Evolutionary conservation across 2,888 invertebrate genomes (phyloP), one percentile per base, ranked within the genome.

Genomic region (Rotaria macrura): DNA sequence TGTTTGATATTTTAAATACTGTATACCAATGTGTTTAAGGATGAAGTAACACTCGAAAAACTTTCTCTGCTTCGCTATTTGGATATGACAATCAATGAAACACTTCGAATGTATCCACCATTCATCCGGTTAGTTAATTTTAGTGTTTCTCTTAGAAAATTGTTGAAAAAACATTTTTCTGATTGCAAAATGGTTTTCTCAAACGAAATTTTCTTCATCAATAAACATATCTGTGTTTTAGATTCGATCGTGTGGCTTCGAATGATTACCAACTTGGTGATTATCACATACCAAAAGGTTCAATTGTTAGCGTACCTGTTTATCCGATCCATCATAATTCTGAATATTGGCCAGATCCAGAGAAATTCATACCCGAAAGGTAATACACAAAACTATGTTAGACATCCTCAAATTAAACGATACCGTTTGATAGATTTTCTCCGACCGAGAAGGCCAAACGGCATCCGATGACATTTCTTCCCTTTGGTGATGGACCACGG

Each of bases 341-440:
- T 0, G 54, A 84, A 23, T 79, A 79, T 23, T 88, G 87, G 86
- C 86, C 87, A 14, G 85, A 88, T 6, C 87, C 87, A n/a, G 86
- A 87, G 47, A 86, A 84, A 17, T 88, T 88, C 57, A 86, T 84
- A 74, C 88, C 88, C 10, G 86, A 87, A 38, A 84, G 88, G 87
- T 87, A 38, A n/a, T n/a, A n/a, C n/a, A n/a, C n/a, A n/a, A n/a
- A n/a, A n/a, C n/a, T n/a, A n/a, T n/a, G n/a, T n/a, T n/a, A n/a
- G n/a, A 49, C 14, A 23, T 52, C 2, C 25, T 12, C 9, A 43
- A 1, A 29, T 7, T 1, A 43, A 40, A 10, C 14, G 4, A 25
- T 29, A 52, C 57, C 9, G 7, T 74, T 79, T 43, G 23, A 2
- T 79, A 79, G 79, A 79, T 79, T 79, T 40, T 25, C 14, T 12